Base-by-base conservation (phyloP, 1,140 invertebrate species). In the Drosophila sp. region DNA sequence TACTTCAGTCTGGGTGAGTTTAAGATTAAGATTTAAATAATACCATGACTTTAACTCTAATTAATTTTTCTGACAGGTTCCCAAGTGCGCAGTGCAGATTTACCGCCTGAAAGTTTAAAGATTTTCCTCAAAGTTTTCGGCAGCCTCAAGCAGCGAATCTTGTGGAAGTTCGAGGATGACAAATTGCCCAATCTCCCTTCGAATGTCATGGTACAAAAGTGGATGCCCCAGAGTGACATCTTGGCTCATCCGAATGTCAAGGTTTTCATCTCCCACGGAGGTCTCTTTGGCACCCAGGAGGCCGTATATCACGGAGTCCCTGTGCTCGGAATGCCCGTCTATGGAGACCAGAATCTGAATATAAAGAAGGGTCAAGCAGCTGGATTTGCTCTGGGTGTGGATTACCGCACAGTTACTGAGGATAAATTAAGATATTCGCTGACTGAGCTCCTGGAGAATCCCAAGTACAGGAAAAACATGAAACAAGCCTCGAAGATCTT, bases 141-240 rank as follows among this genome's bases (percentile, higher is more conserved):
- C 7, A 65, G 72, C 4, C 11, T 94, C 2, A 93, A 93, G 6
- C 93, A 94, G 65, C 92, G 93, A 48, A 92, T 95, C 6, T 67
- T 95, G 3, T 95, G 94, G 94, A 95, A 95, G 83, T 93, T 93
- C 71, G 94, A 95, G 69, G 89, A 92, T 8, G 90, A 91, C 0
- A 90, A 87, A 2, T 65, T 94, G 27, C 90, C 92, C 2, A 91
- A 90, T 65, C 90, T 90, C 8, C 93, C 94, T 0, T 71, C 93
- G 0, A 95, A 95, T 78, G 92, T 95, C 0, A 93, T 93, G 46
- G 89, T 93, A 9, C 84, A 90, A 1, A 93, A 93, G 50, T 95
- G 95, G 94, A 84, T 95, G 36, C 94, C 94, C 0, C 95, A 95
- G 75, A 92, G 92, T 9, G 94, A 95, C 78, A 92, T 95, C 57